Conservation (phyloP, 2,113 vertebrate species). For the Larimichthys crocea region DNA sequence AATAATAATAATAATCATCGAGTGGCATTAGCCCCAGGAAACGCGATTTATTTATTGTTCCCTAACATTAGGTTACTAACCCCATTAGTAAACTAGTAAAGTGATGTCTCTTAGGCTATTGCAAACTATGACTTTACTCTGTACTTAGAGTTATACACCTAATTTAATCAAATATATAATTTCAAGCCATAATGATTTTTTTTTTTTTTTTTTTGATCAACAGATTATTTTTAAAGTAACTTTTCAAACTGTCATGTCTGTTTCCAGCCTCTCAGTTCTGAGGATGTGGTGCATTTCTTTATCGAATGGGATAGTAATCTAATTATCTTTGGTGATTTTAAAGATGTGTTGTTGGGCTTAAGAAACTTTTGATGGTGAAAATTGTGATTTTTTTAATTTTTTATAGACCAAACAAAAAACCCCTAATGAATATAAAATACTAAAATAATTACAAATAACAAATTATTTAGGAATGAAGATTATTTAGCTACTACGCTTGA, state of each 20-base stretch:
- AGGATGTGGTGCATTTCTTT: neutral
- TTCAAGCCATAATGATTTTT: too few relatives aligned
- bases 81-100: neutral
- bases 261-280: neutral
- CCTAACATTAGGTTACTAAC: neutral
- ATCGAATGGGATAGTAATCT: neutral
- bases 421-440: too few relatives aligned
- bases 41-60: neutral
- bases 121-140: neutral
- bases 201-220: too few relatives aligned
- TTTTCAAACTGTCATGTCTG: too few relatives aligned
- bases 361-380: neutral
- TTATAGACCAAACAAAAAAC: neutral
- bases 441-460: neutral
- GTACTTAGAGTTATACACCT: neutral
- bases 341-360: neutral
- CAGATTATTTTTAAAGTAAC: too few relatives aligned
- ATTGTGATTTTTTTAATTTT: neutral
- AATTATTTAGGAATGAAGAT: neutral
- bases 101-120: neutral
- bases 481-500: neutral
- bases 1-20: neutral
- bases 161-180: too few relatives aligned
- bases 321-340: neutral
- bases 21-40: neutral